phyloP scores from a whole-genome alignment of 2,797 vertebrate species.

The Coreius guichenoti region DNA sequence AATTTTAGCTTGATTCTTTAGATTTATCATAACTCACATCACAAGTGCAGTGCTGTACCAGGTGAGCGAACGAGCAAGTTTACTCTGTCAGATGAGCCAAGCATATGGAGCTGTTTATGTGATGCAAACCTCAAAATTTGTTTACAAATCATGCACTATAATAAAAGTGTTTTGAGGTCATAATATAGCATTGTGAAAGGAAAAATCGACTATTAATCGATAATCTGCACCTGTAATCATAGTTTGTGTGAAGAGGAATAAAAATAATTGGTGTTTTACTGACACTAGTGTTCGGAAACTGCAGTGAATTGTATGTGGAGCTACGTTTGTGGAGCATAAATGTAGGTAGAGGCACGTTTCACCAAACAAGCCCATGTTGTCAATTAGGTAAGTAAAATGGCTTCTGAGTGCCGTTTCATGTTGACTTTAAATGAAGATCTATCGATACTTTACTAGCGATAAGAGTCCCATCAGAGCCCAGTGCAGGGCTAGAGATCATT shows the following conservation, averaged over 20 bases:
- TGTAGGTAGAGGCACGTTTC: neutral
- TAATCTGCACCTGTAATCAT: neutral
- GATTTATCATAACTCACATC: neutral
- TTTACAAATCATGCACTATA: neutral
- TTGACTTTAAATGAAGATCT: conserved; percentile 29
- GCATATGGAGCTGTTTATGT: neutral
- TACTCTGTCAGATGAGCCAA: neutral
- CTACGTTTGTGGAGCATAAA: neutral
- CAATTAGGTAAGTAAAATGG: conserved; percentile 39
- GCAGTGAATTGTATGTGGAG: neutral
- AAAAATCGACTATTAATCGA: neutral
- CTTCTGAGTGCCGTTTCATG: neutral
- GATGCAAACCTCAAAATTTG: neutral
- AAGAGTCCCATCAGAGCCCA: conserved; percentile 69
- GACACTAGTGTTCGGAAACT: neutral
- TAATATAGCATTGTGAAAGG: neutral
- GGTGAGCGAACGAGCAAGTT: neutral
- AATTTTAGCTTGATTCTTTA: neutral
- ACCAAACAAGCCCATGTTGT: neutral
- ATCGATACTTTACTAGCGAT: conserved; percentile 69
- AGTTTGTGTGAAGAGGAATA: neutral
- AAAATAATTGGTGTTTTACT: neutral
- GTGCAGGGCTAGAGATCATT: conserved; percentile 70
- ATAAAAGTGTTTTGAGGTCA: neutral
- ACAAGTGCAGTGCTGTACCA: neutral